Conservation (phyloP, 2,113 vertebrate species). For the Cyprinodon tularosa region DNA sequence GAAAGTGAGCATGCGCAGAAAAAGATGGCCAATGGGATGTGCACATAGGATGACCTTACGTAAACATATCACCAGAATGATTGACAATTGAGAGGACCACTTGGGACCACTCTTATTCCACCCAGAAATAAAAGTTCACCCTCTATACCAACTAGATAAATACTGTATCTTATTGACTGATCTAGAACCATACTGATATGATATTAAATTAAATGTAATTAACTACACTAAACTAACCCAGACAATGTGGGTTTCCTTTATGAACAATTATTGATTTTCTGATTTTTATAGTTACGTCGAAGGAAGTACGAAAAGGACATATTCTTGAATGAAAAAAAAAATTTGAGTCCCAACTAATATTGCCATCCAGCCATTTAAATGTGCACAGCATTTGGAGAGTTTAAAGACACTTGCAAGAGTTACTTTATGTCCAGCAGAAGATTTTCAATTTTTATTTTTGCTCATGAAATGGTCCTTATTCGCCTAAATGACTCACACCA, state of each 20-base stretch:
- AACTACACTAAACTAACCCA: not conserved
- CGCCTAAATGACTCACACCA: slow-evolving; percentile 7
- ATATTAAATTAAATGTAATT: not conserved
- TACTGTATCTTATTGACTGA: too few relatives aligned
- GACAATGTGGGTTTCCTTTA: not conserved
- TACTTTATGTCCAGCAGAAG: not conserved
- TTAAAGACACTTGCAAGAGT: not conserved
- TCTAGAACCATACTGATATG: too few relatives aligned
- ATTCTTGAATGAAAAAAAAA: not conserved
- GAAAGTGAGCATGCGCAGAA: too few relatives aligned
- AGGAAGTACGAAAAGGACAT: not conserved
- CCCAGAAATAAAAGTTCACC: too few relatives aligned
- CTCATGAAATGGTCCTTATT: not conserved
- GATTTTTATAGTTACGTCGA: too few relatives aligned
- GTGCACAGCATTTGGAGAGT: not conserved
- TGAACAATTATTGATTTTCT: too few relatives aligned
- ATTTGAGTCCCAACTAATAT: not conserved
- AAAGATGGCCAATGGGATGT: too few relatives aligned
- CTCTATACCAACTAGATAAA: too few relatives aligned
- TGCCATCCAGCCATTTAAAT: not conserved
- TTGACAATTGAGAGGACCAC: too few relatives aligned
- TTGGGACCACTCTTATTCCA: too few relatives aligned
- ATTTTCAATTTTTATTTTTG: not conserved
- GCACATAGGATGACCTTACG: too few relatives aligned
- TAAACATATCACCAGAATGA: too few relatives aligned